Base-by-base conservation (phyloP, 2,113 vertebrate species). In the Toxostoma redivivum region DNA sequence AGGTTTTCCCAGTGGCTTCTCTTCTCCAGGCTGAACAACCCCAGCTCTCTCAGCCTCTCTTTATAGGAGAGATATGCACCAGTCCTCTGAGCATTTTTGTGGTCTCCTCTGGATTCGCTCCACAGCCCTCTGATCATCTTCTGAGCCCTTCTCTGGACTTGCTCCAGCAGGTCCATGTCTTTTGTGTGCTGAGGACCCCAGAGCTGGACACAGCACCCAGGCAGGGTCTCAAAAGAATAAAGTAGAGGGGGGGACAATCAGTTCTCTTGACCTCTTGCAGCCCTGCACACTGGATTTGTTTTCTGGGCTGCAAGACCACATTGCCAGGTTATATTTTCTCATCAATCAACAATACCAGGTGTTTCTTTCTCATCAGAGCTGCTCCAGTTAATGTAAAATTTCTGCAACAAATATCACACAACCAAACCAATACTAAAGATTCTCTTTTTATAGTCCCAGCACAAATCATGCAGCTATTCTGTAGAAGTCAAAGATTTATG, bases 1-100 rank as follows among this genome's bases (percentile, higher is more conserved):
- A 67, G 4, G 10, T 54, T 5, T 23, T 18, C 35, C 25, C 5
- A 7, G 8, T 0, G 0, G 16, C 21, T 74, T 40, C 37, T 45
- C 27, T 66, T 38, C 47, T 61, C 54, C 40, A 54, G 30, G 17
- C n/a, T 54, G 35, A 76, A 54, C 4, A 40, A 54, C 6, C 5
- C 10, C 62, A 82, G 17, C 25, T 17, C 37, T 37, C 28, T 44
- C 60, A 81, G 37, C 33, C 38, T 30, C 23, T 17, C 37, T 66
- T 14, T 15, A n/a, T 0, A 58, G 61, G 5, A 66, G 28, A 38
- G 10, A 13, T 38, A 13, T 38, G 38, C 28, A 45, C 53, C 78
- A 81, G 38, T 7, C 28, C 28, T 38, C 48, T 28, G 35, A 33
- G 3, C 19, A 40, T 35, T 25, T 21, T 64, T 44, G 15, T 22